Base-by-base conservation (phyloP, 2,888 invertebrate genomes). In the Podotricha telesiphe region DNA sequence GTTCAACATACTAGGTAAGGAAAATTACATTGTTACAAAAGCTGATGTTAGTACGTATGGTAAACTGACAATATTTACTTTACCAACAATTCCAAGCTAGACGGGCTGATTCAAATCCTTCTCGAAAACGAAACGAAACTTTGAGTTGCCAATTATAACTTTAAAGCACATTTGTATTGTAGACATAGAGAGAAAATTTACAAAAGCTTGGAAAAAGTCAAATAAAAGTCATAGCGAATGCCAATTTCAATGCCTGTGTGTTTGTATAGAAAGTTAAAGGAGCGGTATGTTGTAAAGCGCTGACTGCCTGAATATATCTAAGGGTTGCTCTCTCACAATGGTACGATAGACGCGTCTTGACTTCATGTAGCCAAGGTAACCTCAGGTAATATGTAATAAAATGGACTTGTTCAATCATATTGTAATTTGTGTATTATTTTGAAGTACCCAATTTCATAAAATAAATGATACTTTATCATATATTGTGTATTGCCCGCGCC, bases 141-240 rank as follows among this genome's bases (percentile, higher is more conserved):
- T 68, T 40, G 19, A 68, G 47, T 59, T 48, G 62, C 71, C 68
- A 71, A 71, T 71, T 71, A 71, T 71, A 71, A 71, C 65, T 71
- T 71, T 15, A 22, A 58, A 63, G 68, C 59, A 69, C 62, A 71
- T 71, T 45, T 68, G 47, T 63, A 71, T 69, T 65, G 68, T 71
- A 59, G 45, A 58, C 51, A 47, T 64, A 58, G 51, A 22, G 68
- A 53, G 68, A 63, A 66, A 68, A 63, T 59, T 63, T 65, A 66
- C 56, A 68, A 69, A 71, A 51, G 62, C 56, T 58, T 45, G 56
- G 50, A 71, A 66, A 68, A 68, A 62, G 50, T 65, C 65, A 51
- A 66, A 69, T 71, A 66, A 63, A 71, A 71, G 47, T 68, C 28
- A 55, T 37, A 20, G 65, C 40, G 45, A 19, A 48, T 59, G 58